Evolutionary conservation across 1,140 invertebrate genomes (phyloP).

Genomic region (Danaus plexippus): DNA sequence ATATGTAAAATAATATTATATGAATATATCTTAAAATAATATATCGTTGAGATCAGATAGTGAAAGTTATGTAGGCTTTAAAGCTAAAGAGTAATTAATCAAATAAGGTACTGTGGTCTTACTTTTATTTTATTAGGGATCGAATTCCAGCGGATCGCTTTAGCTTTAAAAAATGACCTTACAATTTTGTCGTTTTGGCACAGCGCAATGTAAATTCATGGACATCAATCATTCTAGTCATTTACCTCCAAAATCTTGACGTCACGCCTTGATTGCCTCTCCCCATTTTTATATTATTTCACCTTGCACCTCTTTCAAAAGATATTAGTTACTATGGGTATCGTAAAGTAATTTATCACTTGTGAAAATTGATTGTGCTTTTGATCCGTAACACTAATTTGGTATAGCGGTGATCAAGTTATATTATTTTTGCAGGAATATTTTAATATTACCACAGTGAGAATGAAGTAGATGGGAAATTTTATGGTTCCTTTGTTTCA

Average conservation of each 20-base stretch:
- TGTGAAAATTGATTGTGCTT: constrained; percentile 28
- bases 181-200: constrained; percentile 47
- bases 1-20: too few relatives aligned
- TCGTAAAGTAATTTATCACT: constrained; percentile 42
- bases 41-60: too few relatives aligned
- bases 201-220: constrained; percentile 47
- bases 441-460: too few relatives aligned
- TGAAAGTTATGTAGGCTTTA: too few relatives aligned
- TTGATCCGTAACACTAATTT: constrained; percentile 24
- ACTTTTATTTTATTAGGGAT: constrained; percentile 21
- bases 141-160: constrained; percentile 18
- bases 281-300: constrained; percentile 58
- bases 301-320: constrained; percentile 35
- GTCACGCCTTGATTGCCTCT: constrained; percentile 55
- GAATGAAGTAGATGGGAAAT: too few relatives aligned
- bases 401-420: constrained; percentile 6
- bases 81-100: background rate
- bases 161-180: constrained; percentile 35
- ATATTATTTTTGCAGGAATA: too few relatives aligned
- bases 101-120: constrained; percentile 2
- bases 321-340: constrained; percentile 34
- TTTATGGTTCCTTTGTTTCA: too few relatives aligned
- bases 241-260: constrained; percentile 60
- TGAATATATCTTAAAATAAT: too few relatives aligned
- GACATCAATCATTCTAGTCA: constrained; percentile 65